Evolutionary conservation across 2,113 vertebrate species (phyloP), one percentile per base, ranked within the genome.

Genomic region (Actinemys pallida): DNA sequence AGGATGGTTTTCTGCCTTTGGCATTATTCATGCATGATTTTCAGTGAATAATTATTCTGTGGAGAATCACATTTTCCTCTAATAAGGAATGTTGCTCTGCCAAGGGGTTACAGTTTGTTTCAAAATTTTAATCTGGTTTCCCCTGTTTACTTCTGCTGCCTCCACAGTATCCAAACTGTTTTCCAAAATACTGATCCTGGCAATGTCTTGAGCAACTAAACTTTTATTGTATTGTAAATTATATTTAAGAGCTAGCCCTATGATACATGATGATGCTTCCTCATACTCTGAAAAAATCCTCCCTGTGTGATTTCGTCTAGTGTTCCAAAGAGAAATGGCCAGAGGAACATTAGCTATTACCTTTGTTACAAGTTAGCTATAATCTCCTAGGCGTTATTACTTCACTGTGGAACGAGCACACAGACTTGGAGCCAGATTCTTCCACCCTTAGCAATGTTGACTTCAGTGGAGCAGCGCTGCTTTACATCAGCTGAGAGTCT

Each of bases 201-300:
- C 83, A 94, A 81, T 94, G 79, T 35, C 8, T 29, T 95, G 87
- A 80, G 42, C 16, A 86, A 45, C 83, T 95, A 90, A 86, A 27
- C n/a, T 96, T 94, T 94, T 96, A 94, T 96, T 94, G 29, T 82
- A 75, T 80, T 92, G 39, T 84, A 92, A 96, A 93, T 93, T 88
- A 57, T 84, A 27, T 90, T 93, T 56, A 78, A 27, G 12, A 27
- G 42, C 81, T n/a, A 39, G 84, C 90, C 47, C 35, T 93, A 80
- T 94, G 94, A 95, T 94, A 89, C 29, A 10, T 27, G 11, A 17
- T 0, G 0, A 93, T 39, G 93, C 75, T 86, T 85, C 90, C 76
- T 92, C 42, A 84, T 93, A 56, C 4, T 62, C 2, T 20, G 91
- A 96, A 94, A 62, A 93, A 96, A 84, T 95, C 81, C 0, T 80